Conservation (phyloP, 1,140 invertebrate species). For the Gerris buenoi region DNA sequence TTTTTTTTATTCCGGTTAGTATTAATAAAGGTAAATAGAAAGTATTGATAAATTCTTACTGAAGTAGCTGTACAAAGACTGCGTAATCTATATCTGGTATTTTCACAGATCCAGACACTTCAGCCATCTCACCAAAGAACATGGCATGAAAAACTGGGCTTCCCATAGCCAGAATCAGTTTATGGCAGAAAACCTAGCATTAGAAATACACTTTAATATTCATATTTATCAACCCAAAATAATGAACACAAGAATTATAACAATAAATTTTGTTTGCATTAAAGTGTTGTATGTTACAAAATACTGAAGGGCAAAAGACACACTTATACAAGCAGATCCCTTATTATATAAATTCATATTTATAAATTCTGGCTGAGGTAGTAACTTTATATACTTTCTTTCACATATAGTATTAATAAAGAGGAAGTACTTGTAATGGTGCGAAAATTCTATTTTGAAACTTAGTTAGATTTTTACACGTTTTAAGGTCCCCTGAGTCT, state of each 20-base stretch:
- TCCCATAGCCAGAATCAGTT: conserved; percentile 64
- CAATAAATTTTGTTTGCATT: background rate
- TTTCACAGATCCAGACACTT: conserved; percentile 51
- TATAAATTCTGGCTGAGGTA: no score
- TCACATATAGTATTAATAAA: no score
- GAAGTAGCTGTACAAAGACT: conserved; percentile 61
- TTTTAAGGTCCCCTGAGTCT: background rate
- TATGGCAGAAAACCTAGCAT: conserved; percentile 51
- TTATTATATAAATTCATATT: background rate
- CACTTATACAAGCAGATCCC: background rate
- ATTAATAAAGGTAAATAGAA: no score
- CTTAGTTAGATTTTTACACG: background rate
- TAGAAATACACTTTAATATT: conserved; percentile 5
- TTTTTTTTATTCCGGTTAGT: no score
- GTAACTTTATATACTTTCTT: no score
- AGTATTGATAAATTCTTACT: conserved; percentile 31
- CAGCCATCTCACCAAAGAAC: conserved; percentile 62
- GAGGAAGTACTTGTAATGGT: no score
- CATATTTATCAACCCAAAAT: background rate
- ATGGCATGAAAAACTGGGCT: conserved; percentile 66
- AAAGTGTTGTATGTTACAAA: background rate
- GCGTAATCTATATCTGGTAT: conserved; percentile 70
- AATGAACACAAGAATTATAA: background rate
- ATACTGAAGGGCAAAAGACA: background rate
- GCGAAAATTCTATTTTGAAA: no score